Conservation (phyloP, 53 echinoderm and acorn worm species). For the Paracentrotus lividus region DNA sequence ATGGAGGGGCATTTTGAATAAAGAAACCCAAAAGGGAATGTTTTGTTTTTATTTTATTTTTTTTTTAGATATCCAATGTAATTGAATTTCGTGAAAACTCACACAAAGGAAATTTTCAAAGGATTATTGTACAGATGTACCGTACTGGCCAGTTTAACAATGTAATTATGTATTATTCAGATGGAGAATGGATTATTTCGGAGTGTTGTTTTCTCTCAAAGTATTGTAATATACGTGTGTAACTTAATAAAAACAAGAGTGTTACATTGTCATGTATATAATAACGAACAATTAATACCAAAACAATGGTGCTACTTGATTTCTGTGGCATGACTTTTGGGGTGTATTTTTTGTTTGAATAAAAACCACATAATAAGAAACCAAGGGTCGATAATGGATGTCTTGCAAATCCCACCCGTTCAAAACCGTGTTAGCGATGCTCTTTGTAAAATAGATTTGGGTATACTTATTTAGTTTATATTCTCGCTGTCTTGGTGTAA, state of each 20-base stretch:
- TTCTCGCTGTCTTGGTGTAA: no score
- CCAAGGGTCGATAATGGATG: no score
- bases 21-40: not conserved
- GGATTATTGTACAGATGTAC: not conserved
- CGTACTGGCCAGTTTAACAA: constrained; percentile 4
- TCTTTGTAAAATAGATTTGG: no score
- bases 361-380: no score
- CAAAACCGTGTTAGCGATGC: no score
- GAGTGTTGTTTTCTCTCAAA: constrained; percentile 22
- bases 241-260: constrained; percentile 42
- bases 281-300: constrained; percentile 24
- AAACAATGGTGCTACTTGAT: constrained; percentile 54
- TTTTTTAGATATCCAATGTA: not conserved
- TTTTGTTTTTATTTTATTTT: no score
- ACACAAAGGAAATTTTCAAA: not conserved
- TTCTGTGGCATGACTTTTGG: not conserved
- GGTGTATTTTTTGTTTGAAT: not conserved
- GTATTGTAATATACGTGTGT: constrained; percentile 58
- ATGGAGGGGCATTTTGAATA: not conserved
- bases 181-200: not conserved
- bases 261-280: constrained; percentile 2
- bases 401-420: no score
- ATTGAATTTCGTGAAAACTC: not conserved
- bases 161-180: constrained; percentile 6
- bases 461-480: no score